phyloP scores from a whole-genome alignment of 2,797 vertebrate genomes.

The Sphenopsis melanotis region DNA sequence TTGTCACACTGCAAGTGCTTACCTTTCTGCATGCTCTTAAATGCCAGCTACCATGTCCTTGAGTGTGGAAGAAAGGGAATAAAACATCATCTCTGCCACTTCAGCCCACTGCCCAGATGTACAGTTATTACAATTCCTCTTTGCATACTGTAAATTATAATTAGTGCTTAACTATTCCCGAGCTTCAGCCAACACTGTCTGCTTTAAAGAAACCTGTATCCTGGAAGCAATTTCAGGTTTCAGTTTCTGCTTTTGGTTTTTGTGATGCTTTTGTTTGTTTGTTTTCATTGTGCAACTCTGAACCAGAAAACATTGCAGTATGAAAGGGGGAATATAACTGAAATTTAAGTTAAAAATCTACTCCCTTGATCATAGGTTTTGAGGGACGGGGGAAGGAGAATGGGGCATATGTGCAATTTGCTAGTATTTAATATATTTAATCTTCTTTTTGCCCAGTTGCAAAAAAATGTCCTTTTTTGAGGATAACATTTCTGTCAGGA shows the following conservation, averaged over 20 bases:
- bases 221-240: background rate
- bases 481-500: background rate
- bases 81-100: conserved; percentile 40
- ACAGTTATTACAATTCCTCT: conserved; percentile 16
- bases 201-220: background rate
- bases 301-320: background rate
- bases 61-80: background rate
- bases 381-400: rapidly evolving
- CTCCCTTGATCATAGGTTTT: background rate
- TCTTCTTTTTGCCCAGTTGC: background rate
- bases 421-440: background rate
- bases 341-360: background rate
- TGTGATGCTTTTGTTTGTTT: background rate
- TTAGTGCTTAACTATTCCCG: background rate
- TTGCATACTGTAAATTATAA: conserved; percentile 9
- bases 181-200: background rate
- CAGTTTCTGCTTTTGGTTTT: background rate
- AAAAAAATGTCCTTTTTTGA: background rate
- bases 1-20: background rate
- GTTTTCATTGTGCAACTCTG: background rate
- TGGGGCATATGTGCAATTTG: rapidly evolving
- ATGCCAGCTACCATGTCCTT: conserved; percentile 47
- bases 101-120: conserved; percentile 50
- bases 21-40: conserved; percentile 23
- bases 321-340: background rate